These are phyloP conservation scores for Stichodactyla mertensii DNA, from an alignment of 64 coral and sea anemone genomes.

Conservation along the genomic window DNA sequence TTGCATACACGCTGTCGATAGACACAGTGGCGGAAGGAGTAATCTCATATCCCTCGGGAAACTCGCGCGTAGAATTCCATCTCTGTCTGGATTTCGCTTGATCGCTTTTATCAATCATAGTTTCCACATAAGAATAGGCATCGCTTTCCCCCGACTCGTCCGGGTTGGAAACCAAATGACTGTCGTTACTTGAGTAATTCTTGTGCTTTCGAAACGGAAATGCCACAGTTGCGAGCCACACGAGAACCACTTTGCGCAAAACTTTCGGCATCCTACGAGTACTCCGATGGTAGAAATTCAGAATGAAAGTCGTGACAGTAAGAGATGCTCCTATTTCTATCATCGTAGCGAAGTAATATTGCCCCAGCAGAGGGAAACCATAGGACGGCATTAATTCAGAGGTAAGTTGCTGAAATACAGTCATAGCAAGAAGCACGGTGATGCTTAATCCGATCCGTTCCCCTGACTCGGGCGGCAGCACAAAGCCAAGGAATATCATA, in stretches of 20 bases:
- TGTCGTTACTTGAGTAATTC: not conserved
- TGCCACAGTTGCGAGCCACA: slow-evolving; percentile 35
- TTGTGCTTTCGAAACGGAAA: slow-evolving; percentile 29
- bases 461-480: slow-evolving; percentile 88
- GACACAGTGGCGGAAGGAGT: not conserved
- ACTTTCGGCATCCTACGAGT: slow-evolving; percentile 60
- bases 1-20: not conserved
- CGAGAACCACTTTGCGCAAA: slow-evolving; percentile 50
- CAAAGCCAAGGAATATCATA: slow-evolving; percentile 89
- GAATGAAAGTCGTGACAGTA: slow-evolving; percentile 70
- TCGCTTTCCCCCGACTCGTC: not conserved
- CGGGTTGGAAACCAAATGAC: not conserved
- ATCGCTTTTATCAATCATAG: slow-evolving; percentile 6
- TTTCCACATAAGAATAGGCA: not conserved
- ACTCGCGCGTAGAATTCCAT: not conserved
- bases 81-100: not conserved
- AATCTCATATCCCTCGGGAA: not conserved
- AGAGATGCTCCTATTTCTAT: slow-evolving; percentile 85
- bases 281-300: slow-evolving; percentile 88
- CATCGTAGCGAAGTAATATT: slow-evolving; percentile 88
- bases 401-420: slow-evolving; percentile 91
- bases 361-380: slow-evolving; percentile 79
- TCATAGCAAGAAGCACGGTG: slow-evolving; percentile 89
- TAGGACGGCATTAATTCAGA: slow-evolving; percentile 88
- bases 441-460: slow-evolving; percentile 92